Evolutionary conservation across 1,140 invertebrate species (phyloP), one percentile per base, ranked within the genome.

Genomic region (Macrotrachela quadricornifera): DNA sequence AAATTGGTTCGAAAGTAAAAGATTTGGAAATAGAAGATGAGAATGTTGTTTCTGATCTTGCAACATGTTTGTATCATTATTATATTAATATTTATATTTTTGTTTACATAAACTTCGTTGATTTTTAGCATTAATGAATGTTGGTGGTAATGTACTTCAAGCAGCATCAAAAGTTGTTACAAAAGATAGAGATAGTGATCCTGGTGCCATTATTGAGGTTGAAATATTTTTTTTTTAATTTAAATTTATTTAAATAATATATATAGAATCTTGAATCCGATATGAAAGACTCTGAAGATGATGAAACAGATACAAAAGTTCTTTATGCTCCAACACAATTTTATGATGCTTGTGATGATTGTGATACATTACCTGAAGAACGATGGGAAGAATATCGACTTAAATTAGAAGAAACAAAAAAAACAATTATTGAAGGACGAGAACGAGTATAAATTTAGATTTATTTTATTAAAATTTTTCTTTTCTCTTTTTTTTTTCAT

Each of bases 341-440:
- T n/a, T 54, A 38, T 42, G 48, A 54, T 46, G 46, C 49, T 42
- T 43, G 47, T 45, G 46, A 49, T 17, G 53, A 54, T 10, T 37
- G 40, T 49, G 53, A 54, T 10, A 46, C 40, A 45, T 54, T 54
- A 49, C 53, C 53, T 1, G 53, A 54, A 39, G 53, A 54, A n/a
- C 45, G 45, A 11, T 54, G 43, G 4, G 53, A 54, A 39, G 40
- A 2, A 30, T 30, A 30, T 30, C 21, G 21, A 38, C 1, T 43
- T 10, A 16, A 48, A 16, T 16, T 43, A 46, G 53, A 54, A 44
- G 17, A 36, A 36, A 16, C 30, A 40, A 42, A 43, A 6, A 16
- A 49, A 44, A 42, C 44, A 54, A 30, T 30, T 30, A 30, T 30
- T 30, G 8, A 30, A 30, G 21, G 21, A 30, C 21, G 21, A 30